These are phyloP conservation scores for Eumacrocentrus americanus DNA, from an alignment of 2,888 invertebrate genomes.

Conservation along the genomic window DNA sequence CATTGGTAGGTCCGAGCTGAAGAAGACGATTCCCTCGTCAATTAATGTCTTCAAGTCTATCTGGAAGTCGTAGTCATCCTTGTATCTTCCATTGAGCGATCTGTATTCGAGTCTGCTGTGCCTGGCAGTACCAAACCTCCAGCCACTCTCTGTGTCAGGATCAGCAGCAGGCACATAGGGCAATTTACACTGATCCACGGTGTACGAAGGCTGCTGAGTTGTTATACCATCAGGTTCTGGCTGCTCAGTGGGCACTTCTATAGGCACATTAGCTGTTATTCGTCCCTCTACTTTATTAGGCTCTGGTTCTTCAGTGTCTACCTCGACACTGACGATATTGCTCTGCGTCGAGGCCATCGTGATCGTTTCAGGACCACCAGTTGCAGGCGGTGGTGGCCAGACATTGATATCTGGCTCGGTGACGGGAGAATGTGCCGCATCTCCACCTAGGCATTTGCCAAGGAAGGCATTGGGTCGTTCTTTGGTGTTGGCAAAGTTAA, in stretches of 20 bases:
- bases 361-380: constrained; percentile 26
- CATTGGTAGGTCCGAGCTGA: constrained; percentile 69
- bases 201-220: constrained; percentile 42
- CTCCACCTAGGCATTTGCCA: constrained; percentile 66
- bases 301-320: constrained; percentile 19
- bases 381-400: constrained; percentile 35
- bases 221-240: constrained; percentile 57
- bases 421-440: constrained; percentile 38
- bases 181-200: constrained; percentile 62
- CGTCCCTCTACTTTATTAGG: constrained; percentile 31
- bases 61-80: constrained; percentile 75
- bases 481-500: constrained; percentile 77
- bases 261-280: not conserved
- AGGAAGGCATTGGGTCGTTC: constrained; percentile 68
- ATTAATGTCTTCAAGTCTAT: constrained; percentile 78
- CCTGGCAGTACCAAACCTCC: constrained; percentile 71
- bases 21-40: constrained; percentile 85
- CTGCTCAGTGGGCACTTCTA: constrained; percentile 27
- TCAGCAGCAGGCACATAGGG: constrained; percentile 65
- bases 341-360: constrained; percentile 25
- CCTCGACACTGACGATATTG: constrained; percentile 30
- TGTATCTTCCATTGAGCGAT: constrained; percentile 65
- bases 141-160: constrained; percentile 65
- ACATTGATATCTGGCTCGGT: constrained; percentile 36
- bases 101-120: constrained; percentile 78